phyloP scores from a whole-genome alignment of 2,113 vertebrate species.

The Calyptommatus sinebrachiatus region DNA sequence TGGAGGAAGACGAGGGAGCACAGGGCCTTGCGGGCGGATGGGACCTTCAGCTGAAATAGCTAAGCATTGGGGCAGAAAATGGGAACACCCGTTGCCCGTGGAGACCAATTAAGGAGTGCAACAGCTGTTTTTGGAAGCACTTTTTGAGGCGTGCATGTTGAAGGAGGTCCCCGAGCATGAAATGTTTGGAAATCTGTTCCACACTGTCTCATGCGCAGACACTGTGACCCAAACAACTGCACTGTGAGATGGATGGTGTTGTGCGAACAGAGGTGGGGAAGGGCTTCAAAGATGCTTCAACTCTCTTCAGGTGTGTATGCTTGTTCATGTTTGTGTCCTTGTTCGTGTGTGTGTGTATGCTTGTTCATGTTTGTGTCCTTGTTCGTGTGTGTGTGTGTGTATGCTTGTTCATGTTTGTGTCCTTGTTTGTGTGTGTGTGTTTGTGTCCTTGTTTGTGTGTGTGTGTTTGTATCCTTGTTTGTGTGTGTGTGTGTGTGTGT shows the following conservation, averaged over 20 bases:
- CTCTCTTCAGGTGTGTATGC: constrained; percentile 20
- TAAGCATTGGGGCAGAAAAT: constrained; percentile 37
- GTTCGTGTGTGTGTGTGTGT: too few species aligned
- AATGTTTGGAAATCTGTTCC: constrained; percentile 38
- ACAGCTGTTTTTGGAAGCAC: constrained; percentile 59
- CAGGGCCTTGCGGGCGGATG: neutral
- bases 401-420: too few species aligned
- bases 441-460: too few species aligned
- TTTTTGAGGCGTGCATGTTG: constrained; percentile 44
- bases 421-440: too few species aligned
- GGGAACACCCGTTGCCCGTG: constrained; percentile 42
- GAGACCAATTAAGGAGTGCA: constrained; percentile 62
- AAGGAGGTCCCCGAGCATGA: constrained; percentile 44
- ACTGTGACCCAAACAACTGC: neutral
- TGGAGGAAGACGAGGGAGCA: neutral
- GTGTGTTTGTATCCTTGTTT: too few species aligned
- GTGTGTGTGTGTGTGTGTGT: too few species aligned
- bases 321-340: too few species aligned
- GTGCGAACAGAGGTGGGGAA: neutral
- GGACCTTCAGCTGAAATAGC: constrained; percentile 14
- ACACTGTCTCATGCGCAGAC: neutral
- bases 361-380: too few species aligned
- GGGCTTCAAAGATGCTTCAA: neutral
- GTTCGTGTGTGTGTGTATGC: too few species aligned
- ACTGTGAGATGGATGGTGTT: fast-evolving